Evolutionary conservation across 2,888 invertebrate genomes (phyloP), one percentile per base, ranked within the genome.

Genomic region (Nephrotoma flavescens): DNA sequence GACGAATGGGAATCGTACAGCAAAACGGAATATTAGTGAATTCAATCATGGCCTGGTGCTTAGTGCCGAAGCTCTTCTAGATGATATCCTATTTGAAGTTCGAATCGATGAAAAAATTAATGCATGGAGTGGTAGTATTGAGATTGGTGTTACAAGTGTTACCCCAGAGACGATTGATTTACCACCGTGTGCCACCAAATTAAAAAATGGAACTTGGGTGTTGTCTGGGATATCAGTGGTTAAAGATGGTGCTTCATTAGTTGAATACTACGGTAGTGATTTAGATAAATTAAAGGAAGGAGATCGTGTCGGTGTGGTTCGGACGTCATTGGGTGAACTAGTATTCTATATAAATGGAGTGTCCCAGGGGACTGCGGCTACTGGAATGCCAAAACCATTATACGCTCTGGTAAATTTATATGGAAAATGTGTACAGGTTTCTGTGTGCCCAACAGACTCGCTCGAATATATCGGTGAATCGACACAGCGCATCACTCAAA

Each of bases 41-140:
- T 97, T 96, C 90, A 97, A 97, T 91, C 95, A 96, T 92, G 97
- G 97, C n/a, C 92, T 97, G 88, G 96, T 97, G 42, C 93, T 97
- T 88, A 96, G 96, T 89, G 94, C 95, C 5, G 95, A 96, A 89
- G 96, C 97, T 4, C 92, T 97, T 42, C 92, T 93, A 88, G 96
- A 97, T 91, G 96, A 97, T 92, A 94, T 95, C 88, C 92, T 97
- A 87, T 97, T 97, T 91, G 96, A 97, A 93, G 95, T 97, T 88
- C 94, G 95, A 89, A 96, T 97, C 90, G 97, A 97, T 90, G 95
- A 95, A 92, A 97, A 97, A 96, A 95, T 96, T 88, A 95, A 95
- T 91, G 95, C 96, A 31, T 96, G 96, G 95, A 95, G 94, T 88
- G 96, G 96, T 41, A 95, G 94, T 88, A 93, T 96, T 89, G 95